These are phyloP conservation scores for Aselliscus stoliczkanus DNA, from an alignment of 2,797 vertebrate species.

Conservation along the genomic window DNA sequence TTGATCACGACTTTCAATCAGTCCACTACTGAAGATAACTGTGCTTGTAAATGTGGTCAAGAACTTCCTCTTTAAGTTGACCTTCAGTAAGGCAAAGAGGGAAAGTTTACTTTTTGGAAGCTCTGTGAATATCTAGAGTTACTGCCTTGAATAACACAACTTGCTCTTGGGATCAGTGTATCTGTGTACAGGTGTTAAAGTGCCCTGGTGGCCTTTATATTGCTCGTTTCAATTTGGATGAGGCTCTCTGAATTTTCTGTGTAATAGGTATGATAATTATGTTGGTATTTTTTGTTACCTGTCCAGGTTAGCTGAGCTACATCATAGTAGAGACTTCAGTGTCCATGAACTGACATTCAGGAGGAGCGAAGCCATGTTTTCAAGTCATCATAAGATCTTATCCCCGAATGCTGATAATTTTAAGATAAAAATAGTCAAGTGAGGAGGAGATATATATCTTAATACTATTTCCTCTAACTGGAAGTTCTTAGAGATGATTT, in stretches of 20 bases:
- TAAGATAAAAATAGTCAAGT: background rate
- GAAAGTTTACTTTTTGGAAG: background rate
- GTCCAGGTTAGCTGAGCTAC: background rate
- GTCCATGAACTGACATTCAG: background rate
- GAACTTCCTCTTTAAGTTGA: background rate
- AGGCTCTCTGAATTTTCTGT: background rate
- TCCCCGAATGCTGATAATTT: background rate
- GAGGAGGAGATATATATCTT: background rate
- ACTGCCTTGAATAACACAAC: background rate
- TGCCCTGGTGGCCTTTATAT: background rate
- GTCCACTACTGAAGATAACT: background rate
- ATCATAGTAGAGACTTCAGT: background rate
- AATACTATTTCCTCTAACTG: background rate
- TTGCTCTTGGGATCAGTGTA: no score
- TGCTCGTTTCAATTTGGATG: background rate
- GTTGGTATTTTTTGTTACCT: background rate
- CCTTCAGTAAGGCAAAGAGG: background rate
- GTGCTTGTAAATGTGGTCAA: background rate
- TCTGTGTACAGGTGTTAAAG: background rate
- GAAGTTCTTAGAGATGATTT: background rate
- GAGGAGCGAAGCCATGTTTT: background rate
- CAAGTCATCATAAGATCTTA: background rate
- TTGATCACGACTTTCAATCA: background rate
- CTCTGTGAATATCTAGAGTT: background rate
- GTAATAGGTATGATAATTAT: background rate